Evolutionary conservation across 2,888 invertebrate species (phyloP).

Genomic region (Octonoba sinensis): DNA sequence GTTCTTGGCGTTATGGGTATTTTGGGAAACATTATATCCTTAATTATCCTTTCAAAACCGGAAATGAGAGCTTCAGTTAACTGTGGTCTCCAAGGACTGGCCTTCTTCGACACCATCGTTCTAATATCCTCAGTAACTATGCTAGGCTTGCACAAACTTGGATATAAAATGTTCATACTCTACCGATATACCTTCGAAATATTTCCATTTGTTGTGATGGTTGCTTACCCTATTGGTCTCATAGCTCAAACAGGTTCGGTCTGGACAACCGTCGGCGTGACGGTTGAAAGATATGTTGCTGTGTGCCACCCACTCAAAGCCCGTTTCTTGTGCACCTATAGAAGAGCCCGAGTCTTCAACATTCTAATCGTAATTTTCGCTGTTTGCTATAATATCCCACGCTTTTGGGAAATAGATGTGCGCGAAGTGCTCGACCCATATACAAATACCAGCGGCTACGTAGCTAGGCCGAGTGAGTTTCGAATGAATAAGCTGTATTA

Average conservation of each 20-base stretch:
- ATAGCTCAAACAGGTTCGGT: slow-evolving; percentile 89
- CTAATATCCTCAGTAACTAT: slow-evolving; percentile 81
- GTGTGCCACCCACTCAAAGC: slow-evolving; percentile 82
- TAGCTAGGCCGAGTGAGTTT: slow-evolving; percentile 76
- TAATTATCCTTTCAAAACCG: slow-evolving; percentile 46
- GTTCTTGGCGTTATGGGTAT: slow-evolving; percentile 45
- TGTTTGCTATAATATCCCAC: slow-evolving; percentile 85
- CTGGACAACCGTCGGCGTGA: slow-evolving; percentile 81
- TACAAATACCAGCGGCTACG: slow-evolving; percentile 46
- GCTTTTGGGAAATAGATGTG: slow-evolving; percentile 73
- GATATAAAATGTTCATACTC: slow-evolving; percentile 17
- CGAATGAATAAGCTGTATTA: slow-evolving; percentile 81
- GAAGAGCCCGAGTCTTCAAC: slow-evolving; percentile 87
- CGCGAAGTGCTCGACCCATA: slow-evolving; percentile 22
- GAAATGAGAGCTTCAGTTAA: slow-evolving; percentile 59
- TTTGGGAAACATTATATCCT: slow-evolving; percentile 51
- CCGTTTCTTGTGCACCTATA: slow-evolving; percentile 90
- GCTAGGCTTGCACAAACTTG: slow-evolving; percentile 81
- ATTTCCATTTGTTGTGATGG: slow-evolving; percentile 84
- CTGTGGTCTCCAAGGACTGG: slow-evolving; percentile 74
- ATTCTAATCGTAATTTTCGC: slow-evolving; percentile 84
- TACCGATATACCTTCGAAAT: slow-evolving; percentile 77
- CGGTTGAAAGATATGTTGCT: slow-evolving; percentile 92
- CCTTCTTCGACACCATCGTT: slow-evolving; percentile 88
- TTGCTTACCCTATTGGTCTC: slow-evolving; percentile 87